Base-by-base conservation (phyloP, 2,797 vertebrate species). In the Hoplostethus mediterraneus region DNA sequence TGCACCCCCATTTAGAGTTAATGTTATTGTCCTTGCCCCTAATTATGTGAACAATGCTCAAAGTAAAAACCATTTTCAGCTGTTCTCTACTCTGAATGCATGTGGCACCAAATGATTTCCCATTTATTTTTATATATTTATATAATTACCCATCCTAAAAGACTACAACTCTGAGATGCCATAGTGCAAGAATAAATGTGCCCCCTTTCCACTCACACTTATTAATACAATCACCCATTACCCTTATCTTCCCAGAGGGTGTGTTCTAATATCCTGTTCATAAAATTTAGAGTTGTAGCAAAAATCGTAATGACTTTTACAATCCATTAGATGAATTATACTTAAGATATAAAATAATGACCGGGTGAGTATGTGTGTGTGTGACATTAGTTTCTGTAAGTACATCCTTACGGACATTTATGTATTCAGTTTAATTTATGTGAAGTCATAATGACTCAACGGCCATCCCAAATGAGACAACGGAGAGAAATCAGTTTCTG, bases 171-270 rank as follows among this genome's bases (percentile, higher is more conserved):
- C 21, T 53, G 7, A n/a, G 5, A 7, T 49, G 16, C 4, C 45
- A 44, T 36, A 21, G 13, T 47, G 49, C 67, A 71, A 36, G 81
- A 74, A 76, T 72, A 76, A 44, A 75, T 40, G 36, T 80, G n/a
- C 57, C 62, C 65, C 74, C 79, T 77, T 63, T 63, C 53, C 51
- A 63, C 38, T 48, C 7, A 75, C 3, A 44, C 33, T 33, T 73
- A 52, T 75, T 61, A 45, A 31, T 55, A 73, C 48, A 38, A 66
- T 61, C 59, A 64, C 47, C 42, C 53, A 48, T 58, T 79, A 74
- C 45, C 7, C 33, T 38, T 48, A 14, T 57, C 42, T 53, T 38
- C 42, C 69, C 38, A 16, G 14, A 48, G 61, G 62, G 55, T 66
- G 69, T 62, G 13, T 54, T 62, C 13, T 63, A 44, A 62, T 77